These are phyloP conservation scores for Pedetes capensis DNA, from an alignment of 2,113 vertebrate genomes.

Conservation along the genomic window DNA sequence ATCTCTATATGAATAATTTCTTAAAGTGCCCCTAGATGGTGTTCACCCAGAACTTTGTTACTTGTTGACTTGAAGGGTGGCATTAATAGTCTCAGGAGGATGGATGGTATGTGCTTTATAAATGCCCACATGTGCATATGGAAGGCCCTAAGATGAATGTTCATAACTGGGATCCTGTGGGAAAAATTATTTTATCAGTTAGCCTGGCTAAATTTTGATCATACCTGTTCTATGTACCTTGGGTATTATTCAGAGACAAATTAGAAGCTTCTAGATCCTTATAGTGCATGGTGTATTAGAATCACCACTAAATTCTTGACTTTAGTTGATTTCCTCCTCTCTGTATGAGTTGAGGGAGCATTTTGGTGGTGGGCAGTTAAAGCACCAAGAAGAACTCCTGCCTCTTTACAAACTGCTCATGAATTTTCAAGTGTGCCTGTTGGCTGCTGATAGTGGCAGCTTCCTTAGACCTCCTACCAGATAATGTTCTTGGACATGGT, in stretches of 20 bases:
- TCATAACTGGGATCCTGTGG: neutral
- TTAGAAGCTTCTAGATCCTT: conserved; percentile 10
- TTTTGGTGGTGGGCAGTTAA: conserved; percentile 33
- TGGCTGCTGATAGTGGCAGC: conserved; percentile 74
- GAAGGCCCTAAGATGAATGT: neutral
- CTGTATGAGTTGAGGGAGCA: neutral
- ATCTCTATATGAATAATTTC: no score
- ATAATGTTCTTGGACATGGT: conserved; percentile 75
- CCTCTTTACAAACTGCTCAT: conserved; percentile 69
- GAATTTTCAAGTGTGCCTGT: conserved; percentile 81
- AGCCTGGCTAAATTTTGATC: neutral
- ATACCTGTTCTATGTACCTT: neutral
- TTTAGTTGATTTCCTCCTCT: conserved; percentile 27
- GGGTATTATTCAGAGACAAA: neutral
- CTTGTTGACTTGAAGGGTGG: neutral
- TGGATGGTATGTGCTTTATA: neutral
- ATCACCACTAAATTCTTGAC: neutral
- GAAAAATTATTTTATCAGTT: neutral
- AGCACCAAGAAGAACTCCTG: conserved; percentile 37
- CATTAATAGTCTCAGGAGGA: neutral
- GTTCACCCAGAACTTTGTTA: neutral
- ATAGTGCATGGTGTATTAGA: neutral
- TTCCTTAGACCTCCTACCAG: conserved; percentile 73
- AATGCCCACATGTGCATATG: neutral
- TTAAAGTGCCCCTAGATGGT: neutral